phyloP scores from a whole-genome alignment of 1,140 invertebrate species.

The Riptortus pedestris region DNA sequence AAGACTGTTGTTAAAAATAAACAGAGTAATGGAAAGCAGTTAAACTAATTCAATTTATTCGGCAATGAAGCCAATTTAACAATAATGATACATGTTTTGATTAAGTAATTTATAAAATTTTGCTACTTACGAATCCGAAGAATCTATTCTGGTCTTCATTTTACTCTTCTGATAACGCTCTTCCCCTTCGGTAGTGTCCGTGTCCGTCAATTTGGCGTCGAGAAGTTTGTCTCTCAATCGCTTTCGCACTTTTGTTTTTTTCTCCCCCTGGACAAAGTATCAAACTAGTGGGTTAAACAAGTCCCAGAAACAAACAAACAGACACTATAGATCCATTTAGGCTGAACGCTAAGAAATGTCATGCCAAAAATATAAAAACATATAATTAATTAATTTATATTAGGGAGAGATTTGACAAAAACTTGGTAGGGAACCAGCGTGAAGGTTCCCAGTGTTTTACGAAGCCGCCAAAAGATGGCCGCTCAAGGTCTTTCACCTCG shows the following conservation, averaged over 20 bases:
- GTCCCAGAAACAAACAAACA: background rate
- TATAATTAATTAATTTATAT: background rate
- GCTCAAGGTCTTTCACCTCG: background rate
- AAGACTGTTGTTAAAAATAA: too few species aligned
- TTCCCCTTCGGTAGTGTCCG: background rate
- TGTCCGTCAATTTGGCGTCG: conserved; percentile 2
- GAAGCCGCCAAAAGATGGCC: conserved; percentile 13
- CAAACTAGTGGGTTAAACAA: background rate
- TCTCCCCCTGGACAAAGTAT: background rate
- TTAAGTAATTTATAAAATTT: too few species aligned
- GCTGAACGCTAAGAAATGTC: background rate
- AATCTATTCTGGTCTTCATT: conserved; percentile 5
- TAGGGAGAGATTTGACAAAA: background rate
- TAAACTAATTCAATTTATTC: too few species aligned
- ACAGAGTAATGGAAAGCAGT: too few species aligned
- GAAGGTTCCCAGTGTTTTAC: background rate
- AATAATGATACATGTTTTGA: too few species aligned
- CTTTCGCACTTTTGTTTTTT: background rate
- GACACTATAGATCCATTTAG: background rate
- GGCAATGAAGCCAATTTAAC: too few species aligned
- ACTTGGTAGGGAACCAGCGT: background rate
- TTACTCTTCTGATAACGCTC: conserved; percentile 4
- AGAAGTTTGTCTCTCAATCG: background rate
- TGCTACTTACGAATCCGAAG: conserved; percentile 10
- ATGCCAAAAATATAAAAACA: background rate